Conservation (phyloP, 2,888 invertebrate species). For the Malacosoma neustria region DNA sequence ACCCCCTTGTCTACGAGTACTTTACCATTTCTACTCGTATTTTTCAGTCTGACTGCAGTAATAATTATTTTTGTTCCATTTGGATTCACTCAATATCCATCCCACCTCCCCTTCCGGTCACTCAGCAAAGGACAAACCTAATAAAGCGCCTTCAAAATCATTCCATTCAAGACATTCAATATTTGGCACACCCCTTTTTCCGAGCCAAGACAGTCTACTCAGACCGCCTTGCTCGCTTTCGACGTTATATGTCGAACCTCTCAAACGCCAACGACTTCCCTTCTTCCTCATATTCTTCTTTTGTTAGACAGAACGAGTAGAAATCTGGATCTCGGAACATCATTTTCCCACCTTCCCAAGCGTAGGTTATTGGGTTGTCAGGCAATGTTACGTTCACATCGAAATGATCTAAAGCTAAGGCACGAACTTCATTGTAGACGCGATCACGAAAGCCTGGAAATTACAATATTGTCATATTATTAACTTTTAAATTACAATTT, state of each 20-base stretch:
- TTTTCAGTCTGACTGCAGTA: too few species aligned
- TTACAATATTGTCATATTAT: too few species aligned
- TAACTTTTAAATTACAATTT: too few species aligned
- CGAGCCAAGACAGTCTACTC: constrained; percentile 40
- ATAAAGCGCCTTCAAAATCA: too few species aligned
- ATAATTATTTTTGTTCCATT: too few species aligned
- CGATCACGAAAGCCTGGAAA: constrained; percentile 83
- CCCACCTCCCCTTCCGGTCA: too few species aligned
- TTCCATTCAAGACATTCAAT: too few species aligned
- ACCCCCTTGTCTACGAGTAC: too few species aligned
- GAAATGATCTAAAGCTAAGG: constrained; percentile 84
- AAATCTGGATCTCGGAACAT: constrained; percentile 85
- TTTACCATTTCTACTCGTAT: too few species aligned
- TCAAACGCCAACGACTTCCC: constrained; percentile 78
- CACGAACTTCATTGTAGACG: constrained; percentile 80
- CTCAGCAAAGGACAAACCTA: too few species aligned
- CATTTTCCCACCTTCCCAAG: constrained; percentile 91
- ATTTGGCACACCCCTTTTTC: too few species aligned
- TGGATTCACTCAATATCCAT: too few species aligned
- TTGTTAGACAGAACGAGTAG: constrained; percentile 81
- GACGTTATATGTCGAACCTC: constrained; percentile 68
- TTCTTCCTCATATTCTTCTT: constrained; percentile 92
- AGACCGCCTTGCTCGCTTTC: constrained; percentile 52
- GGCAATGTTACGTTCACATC: constrained; percentile 79
- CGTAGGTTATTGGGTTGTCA: constrained; percentile 84